Evolutionary conservation across 2,113 vertebrate genomes (phyloP).

Genomic region (Gracilinanus agilis): DNA sequence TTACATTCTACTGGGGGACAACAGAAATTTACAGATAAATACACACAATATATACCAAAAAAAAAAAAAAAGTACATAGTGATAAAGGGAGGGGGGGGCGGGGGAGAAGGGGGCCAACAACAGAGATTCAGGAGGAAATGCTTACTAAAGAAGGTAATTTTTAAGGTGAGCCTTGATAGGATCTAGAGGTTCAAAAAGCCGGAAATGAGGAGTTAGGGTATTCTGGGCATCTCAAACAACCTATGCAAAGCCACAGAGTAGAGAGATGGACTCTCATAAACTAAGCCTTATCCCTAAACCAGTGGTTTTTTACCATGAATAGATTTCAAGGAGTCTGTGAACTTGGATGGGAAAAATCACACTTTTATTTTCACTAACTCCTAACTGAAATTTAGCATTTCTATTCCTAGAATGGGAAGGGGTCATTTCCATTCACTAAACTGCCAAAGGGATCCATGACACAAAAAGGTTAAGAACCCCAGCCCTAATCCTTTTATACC

Average conservation of each 20-base stretch:
- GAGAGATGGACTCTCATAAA: neutral
- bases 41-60: neutral
- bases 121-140: neutral
- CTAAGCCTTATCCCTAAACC: neutral
- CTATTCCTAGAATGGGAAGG: neutral
- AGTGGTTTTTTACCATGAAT: neutral
- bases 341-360: neutral
- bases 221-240: neutral
- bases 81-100: neutral
- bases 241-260: neutral
- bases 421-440: neutral
- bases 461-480: neutral
- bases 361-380: neutral
- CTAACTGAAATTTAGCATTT: neutral
- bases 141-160: neutral
- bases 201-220: neutral
- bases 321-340: neutral
- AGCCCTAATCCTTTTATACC: neutral
- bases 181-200: neutral
- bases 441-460: neutral
- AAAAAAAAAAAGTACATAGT: neutral
- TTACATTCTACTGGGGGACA: neutral
- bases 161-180: neutral
- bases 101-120: neutral
- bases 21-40: neutral